A percentile compares a stretch with the other conserved stretches of the same genome.
Conservation (phyloP, 2,888 invertebrate genomes). For the Neria commutata region DNA sequence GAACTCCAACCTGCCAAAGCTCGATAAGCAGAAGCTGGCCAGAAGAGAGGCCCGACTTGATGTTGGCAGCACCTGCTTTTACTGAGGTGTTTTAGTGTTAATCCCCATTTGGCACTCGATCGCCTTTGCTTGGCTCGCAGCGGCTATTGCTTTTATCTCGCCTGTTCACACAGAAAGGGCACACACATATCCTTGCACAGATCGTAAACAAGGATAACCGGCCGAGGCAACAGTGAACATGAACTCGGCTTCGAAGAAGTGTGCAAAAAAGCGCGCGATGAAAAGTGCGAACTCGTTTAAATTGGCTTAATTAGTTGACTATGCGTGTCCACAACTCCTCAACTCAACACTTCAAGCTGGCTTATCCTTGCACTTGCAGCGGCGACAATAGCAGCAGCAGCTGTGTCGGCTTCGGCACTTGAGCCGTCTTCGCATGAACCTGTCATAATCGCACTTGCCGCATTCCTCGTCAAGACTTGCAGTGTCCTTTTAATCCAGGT, state of each 20-base stretch:
- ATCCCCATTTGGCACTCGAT: too few relatives aligned
- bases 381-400: too few relatives aligned
- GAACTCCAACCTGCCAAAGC: too few relatives aligned
- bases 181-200: constrained; percentile 1
- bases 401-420: constrained; percentile 7
- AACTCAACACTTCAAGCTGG: not conserved
- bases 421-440: not conserved
- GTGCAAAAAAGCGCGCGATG: not conserved
- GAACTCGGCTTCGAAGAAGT: not conserved
- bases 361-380: too few relatives aligned
- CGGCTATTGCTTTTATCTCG: not conserved
- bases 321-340: constrained; percentile 18
- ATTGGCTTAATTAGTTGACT: constrained; percentile 39
- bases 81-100: too few relatives aligned
- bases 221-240: not conserved
- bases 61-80: too few relatives aligned
- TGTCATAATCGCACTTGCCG: constrained; percentile 14
- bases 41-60: too few relatives aligned
- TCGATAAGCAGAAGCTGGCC: too few relatives aligned
- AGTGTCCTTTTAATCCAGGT: not conserved
- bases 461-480: not conserved
- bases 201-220: not conserved
- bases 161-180: too few relatives aligned
- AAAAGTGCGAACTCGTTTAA: constrained; percentile 32
- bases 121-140: too few relatives aligned